A percentile compares a stretch with the other conserved stretches of the same genome.
These are phyloP conservation scores for Andrena camellia DNA, from an alignment of 2,888 invertebrate genomes.

Conservation along the genomic window DNA sequence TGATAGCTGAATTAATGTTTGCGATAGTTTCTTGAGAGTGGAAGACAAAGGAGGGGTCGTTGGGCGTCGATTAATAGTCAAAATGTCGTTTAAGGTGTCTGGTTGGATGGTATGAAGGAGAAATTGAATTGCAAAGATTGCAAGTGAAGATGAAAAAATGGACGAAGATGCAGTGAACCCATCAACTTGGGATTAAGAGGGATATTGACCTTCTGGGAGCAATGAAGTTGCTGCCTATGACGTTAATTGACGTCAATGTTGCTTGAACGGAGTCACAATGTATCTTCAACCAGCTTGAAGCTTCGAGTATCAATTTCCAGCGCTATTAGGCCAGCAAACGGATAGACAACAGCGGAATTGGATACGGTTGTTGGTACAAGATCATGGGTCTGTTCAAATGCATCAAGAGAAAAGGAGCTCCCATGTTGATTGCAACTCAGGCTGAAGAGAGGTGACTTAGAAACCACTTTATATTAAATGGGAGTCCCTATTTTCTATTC, in stretches of 20 bases:
- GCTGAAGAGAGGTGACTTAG: too few species aligned
- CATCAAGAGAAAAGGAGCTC: background rate
- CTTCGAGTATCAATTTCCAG: slow-evolving; percentile 29
- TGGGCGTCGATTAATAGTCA: background rate
- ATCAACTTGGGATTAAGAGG: slow-evolving; percentile 14
- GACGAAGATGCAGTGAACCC: slow-evolving; percentile 10
- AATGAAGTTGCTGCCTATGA: slow-evolving; percentile 31
- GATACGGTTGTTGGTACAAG: slow-evolving; percentile 6
- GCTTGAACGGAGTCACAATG: slow-evolving; percentile 21
- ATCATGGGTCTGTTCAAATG: background rate
- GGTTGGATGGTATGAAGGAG: too few species aligned
- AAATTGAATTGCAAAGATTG: too few species aligned
- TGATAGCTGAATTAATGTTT: background rate
- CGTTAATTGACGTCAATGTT: slow-evolving; percentile 40
- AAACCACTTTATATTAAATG: too few species aligned
- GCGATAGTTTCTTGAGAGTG: background rate
- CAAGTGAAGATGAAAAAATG: background rate
- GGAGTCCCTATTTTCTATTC: too few species aligned
- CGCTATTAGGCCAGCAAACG: slow-evolving; percentile 12
- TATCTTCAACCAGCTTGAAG: slow-evolving; percentile 20
- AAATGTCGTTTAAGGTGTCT: background rate
- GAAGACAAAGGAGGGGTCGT: background rate
- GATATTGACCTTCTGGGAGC: slow-evolving; percentile 32
- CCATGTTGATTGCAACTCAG: background rate
- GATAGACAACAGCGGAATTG: background rate